phyloP scores from a whole-genome alignment of 2,113 vertebrate genomes.

The Oryzias melastigma region DNA sequence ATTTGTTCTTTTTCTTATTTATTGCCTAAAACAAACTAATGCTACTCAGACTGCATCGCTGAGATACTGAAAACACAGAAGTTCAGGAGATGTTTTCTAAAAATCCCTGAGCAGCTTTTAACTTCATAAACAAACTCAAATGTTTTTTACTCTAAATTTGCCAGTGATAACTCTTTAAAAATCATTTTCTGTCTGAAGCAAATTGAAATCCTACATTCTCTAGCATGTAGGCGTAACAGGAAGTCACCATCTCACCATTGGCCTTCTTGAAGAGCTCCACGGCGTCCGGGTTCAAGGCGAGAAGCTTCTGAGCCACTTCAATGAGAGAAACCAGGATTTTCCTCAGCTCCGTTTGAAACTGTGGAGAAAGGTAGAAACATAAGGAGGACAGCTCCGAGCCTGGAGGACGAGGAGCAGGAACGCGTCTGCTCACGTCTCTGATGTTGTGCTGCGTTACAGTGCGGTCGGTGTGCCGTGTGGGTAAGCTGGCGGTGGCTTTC shows the following conservation, averaged over 20 bases:
- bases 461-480: constrained; percentile 83
- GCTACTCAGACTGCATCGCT: background rate
- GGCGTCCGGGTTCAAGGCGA: constrained; percentile 95
- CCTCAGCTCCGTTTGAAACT: constrained; percentile 98
- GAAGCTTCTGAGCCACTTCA: constrained; percentile 94
- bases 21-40: background rate
- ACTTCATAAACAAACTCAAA: no score
- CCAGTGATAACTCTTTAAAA: no score
- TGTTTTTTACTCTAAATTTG: no score
- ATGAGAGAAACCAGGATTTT: constrained; percentile 97
- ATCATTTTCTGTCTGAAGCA: no score
- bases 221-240: background rate
- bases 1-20: background rate
- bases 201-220: no score
- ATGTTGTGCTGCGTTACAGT: constrained; percentile 87
- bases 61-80: no score
- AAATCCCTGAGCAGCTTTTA: no score
- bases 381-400: background rate
- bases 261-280: constrained; percentile 98
- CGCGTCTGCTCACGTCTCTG: constrained; percentile 84
- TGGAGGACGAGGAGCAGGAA: no score
- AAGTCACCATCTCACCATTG: constrained; percentile 80
- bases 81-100: no score
- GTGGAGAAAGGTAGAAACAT: constrained; percentile 5
- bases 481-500: constrained; percentile 87